Conservation (phyloP, 2,113 vertebrate genomes). For the Protobothrops flavoviridis region DNA sequence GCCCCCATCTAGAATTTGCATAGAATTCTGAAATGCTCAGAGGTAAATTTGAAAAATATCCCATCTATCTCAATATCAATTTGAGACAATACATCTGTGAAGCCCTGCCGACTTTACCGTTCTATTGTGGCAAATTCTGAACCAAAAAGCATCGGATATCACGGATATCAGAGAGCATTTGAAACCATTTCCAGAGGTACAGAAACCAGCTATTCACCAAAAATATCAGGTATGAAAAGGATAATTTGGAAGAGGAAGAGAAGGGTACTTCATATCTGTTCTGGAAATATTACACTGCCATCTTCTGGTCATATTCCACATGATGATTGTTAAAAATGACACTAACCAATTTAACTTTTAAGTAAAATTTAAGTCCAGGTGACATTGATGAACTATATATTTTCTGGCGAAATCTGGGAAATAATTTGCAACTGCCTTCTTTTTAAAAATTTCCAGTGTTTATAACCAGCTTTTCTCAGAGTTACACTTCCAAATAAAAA, state of each 20-base stretch:
- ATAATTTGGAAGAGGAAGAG: neutral
- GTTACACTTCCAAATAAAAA: neutral
- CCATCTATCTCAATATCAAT: neutral
- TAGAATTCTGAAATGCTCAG: neutral
- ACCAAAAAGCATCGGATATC: too few species aligned
- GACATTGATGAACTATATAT: neutral
- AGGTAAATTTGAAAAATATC: neutral
- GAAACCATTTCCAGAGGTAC: neutral
- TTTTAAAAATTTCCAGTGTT: neutral
- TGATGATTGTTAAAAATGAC: neutral
- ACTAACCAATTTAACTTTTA: neutral
- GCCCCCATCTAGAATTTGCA: neutral
- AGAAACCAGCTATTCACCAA: neutral
- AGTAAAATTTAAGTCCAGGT: neutral
- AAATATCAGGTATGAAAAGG: neutral
- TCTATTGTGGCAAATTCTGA: neutral
- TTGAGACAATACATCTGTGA: neutral
- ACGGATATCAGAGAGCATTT: neutral
- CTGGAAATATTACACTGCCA: conserved; percentile 67
- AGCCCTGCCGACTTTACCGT: neutral
- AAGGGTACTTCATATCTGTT: neutral
- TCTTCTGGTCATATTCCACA: conserved; percentile 65
- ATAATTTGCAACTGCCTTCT: neutral
- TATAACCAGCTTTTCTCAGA: neutral
- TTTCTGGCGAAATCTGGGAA: neutral